Evolutionary conservation across 2,797 vertebrate genomes (phyloP).

Genomic region (Acrocephalus scirpaceus): DNA sequence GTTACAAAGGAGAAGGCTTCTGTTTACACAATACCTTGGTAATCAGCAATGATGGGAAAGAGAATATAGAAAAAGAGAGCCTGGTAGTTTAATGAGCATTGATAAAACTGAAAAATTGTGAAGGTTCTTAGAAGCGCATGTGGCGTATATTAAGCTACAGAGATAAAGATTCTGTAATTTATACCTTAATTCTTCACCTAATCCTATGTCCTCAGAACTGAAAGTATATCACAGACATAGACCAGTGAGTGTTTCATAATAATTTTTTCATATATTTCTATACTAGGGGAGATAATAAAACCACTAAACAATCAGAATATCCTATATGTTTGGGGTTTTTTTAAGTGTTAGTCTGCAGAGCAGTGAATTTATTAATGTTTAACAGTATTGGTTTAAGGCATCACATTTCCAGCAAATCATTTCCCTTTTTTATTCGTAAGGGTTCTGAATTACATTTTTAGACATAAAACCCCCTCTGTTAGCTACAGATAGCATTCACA

Average conservation of each 20-base stretch:
- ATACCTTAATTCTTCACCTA: slow-evolving; percentile 20
- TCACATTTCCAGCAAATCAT: neutral
- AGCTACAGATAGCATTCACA: slow-evolving; percentile 9
- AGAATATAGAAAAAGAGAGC: slow-evolving; percentile 29
- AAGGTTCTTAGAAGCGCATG: neutral
- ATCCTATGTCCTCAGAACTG: neutral
- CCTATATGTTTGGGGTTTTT: neutral
- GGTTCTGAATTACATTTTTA: slow-evolving; percentile 18
- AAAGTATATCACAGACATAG: neutral
- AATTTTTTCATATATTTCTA: neutral
- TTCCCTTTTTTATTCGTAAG: neutral
- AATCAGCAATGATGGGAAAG: slow-evolving; percentile 56
- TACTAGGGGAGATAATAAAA: neutral
- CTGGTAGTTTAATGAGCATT: slow-evolving; percentile 45
- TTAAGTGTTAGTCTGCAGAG: neutral
- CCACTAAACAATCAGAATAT: neutral
- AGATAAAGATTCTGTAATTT: slow-evolving; percentile 29
- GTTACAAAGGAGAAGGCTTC: slow-evolving; percentile 62
- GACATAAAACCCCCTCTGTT: neutral
- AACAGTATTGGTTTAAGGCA: neutral
- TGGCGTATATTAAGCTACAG: neutral
- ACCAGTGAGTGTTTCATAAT: neutral
- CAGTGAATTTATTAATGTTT: neutral
- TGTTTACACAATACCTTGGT: slow-evolving; percentile 61
- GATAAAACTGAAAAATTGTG: neutral